These are phyloP conservation scores for Lydus trimaculatus DNA, from an alignment of 2,888 invertebrate genomes.

Conservation along the genomic window DNA sequence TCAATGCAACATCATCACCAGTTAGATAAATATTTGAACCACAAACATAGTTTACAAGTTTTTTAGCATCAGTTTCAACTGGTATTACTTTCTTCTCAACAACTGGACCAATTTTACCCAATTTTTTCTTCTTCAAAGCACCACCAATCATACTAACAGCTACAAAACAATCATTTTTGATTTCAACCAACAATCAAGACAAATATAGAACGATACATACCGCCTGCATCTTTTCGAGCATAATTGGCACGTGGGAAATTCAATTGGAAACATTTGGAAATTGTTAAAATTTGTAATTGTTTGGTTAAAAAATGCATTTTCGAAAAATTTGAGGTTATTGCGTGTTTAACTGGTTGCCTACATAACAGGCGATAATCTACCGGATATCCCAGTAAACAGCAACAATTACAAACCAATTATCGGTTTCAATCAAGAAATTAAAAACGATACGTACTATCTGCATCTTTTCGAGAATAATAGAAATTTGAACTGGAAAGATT, in stretches of 20 bases:
- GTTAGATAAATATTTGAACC: slow-evolving; percentile 85
- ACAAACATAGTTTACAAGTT: slow-evolving; percentile 79
- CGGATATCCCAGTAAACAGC: background rate
- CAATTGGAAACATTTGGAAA: slow-evolving; percentile 30
- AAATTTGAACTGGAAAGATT: slow-evolving; percentile 37
- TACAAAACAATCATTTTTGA: slow-evolving; percentile 21
- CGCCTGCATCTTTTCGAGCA: slow-evolving; percentile 49
- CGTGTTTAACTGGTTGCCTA: background rate
- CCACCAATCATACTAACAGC: slow-evolving; percentile 58
- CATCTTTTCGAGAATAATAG: slow-evolving; percentile 52
- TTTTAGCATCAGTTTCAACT: slow-evolving; percentile 84
- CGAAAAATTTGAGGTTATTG: slow-evolving; percentile 1
- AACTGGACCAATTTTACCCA: slow-evolving; percentile 67
- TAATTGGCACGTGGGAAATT: slow-evolving; percentile 46
- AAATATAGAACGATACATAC: slow-evolving; percentile 37
- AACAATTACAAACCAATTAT: slow-evolving; percentile 44
- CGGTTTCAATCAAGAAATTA: background rate
- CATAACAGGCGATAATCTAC: background rate
- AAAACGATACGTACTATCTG: slow-evolving; percentile 42
- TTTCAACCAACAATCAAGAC: background rate
- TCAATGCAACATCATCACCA: slow-evolving; percentile 80
- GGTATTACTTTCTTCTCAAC: slow-evolving; percentile 77
- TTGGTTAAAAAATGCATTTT: background rate
- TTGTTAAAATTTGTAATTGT: slow-evolving; percentile 15
- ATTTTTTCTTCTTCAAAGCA: slow-evolving; percentile 67